Evolutionary conservation across 2,113 vertebrate species (phyloP), one percentile per base, ranked within the genome.

Genomic region (Spea bombifrons): DNA sequence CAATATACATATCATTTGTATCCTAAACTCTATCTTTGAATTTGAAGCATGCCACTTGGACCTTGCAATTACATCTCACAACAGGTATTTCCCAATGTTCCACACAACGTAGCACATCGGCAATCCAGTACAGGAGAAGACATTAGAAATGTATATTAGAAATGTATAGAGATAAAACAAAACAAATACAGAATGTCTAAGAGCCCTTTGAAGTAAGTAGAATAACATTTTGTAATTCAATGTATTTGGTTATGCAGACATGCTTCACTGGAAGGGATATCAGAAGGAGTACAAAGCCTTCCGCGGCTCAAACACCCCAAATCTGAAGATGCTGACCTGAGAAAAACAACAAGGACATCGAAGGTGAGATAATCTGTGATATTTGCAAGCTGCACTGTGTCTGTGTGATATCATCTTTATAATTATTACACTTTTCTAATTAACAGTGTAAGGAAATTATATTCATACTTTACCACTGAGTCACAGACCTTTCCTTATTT

Each of bases 401-500:
- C 44, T 47, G 65, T 71, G 59, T 17, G 5, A 59, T 59, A 13
- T 59, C 55, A 59, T 4, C 2, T 9, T 13, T 13, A 9, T 59
- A 59, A 59, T 59, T 59, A 59, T 2, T 12, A 75, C 46, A 17
- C 4, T 10, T 68, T 12, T 76, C 49, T 78, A 16, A 15, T 16
- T 72, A 43, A 72, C 59, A 53, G 65, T 48, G 30, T 53, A 78
- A 78, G 53, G 66, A 72, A 65, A 71, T 71, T 50, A 77, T 63
- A 6, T 17, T 70, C 69, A 72, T 78, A 65, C 5, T 17, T 55
- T 30, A 8, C 7, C 61, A 55, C 2, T 78, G 76, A 72, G 61
- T 78, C 76, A 78, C 15, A 64, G 48, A 71, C 55, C 15, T 4
- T 78, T 71, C 53, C 75, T 70, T 65, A 47, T 43, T n/a, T 66